Base-by-base conservation (phyloP, 2,113 vertebrate genomes). In the Nettapus auritus region DNA sequence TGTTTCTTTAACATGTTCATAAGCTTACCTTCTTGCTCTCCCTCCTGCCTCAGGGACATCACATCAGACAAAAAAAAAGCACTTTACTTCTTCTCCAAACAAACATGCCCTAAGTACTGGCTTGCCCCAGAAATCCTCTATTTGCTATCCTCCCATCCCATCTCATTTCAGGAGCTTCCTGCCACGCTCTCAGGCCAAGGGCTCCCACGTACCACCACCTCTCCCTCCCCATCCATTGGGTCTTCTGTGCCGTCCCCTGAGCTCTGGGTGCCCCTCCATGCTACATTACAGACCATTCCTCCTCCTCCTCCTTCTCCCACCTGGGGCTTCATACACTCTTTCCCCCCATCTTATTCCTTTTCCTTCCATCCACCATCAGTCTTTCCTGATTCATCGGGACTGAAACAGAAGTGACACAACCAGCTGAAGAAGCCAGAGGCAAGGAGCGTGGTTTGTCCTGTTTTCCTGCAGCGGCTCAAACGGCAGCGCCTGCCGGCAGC, bases 401-500 rank as follows among this genome's bases (percentile, higher is more conserved):
- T 2, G 2, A 92, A 84, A 42, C 59, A 86, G 77, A 80, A 86
- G 46, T 63, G 84, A 84, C 52, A 88, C 18, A 59, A 84, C 7
- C 77, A 84, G 26, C 25, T 87, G 66, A 87, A 81, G 69, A 81
- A 74, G 81, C 81, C 57, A 28, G 7, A 55, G 56, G 76, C 36
- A 21, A 46, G 15, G 19, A 7, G 3, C 33, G 21, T n/a, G 29
- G 29, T 31, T 33, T 20, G 23, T 73, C 46, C 63, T 50, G 44
- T 13, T 18, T n/a, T 73, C 40, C 71, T 40, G 8, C 26, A 15
- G 40, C 8, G 57, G 4, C 44, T 21, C 3, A 2, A 20, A 23
- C 13, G 19, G 9, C 34, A 68, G 29, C 0, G 0, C 12, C 7
- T 0, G 1, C 36, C 59, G 40, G 5, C 0, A 1, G 34, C 62